These are phyloP conservation scores for Falco novaeseelandiae DNA, from an alignment of 2,797 vertebrate species.

Conservation along the genomic window DNA sequence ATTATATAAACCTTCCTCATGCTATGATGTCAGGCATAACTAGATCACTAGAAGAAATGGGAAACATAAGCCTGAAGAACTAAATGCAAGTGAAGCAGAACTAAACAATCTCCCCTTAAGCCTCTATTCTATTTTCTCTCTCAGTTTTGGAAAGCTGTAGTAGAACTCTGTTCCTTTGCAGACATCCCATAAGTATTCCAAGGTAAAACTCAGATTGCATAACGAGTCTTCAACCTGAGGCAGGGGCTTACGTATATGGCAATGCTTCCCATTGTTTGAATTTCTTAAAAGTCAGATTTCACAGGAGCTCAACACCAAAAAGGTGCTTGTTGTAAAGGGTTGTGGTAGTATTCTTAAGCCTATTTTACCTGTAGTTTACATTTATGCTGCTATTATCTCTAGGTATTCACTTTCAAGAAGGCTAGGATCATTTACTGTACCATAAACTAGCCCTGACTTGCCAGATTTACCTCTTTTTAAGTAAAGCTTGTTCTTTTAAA, in stretches of 20 bases:
- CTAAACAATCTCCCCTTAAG: neutral
- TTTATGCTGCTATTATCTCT: neutral
- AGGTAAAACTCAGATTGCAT: neutral
- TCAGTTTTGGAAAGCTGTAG: neutral
- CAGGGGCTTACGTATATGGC: neutral
- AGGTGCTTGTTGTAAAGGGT: neutral
- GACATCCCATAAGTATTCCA: neutral
- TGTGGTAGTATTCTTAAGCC: neutral
- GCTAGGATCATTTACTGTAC: neutral
- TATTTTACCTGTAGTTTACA: neutral
- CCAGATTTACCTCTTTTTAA: neutral
- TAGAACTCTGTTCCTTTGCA: neutral
- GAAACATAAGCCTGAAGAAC: neutral
- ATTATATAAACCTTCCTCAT: neutral
- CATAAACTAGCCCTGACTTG: neutral
- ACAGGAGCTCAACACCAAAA: neutral
- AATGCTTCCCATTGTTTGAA: neutral
- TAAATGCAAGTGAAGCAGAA: constrained; percentile 17
- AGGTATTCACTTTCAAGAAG: neutral
- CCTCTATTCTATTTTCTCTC: neutral
- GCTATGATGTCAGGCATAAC: neutral
- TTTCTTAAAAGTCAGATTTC: neutral
- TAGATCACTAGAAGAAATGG: neutral
- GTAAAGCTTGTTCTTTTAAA: neutral
- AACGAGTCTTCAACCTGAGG: neutral